Base-by-base conservation (phyloP, 2,888 invertebrate genomes). In the Celastrina argiolus region DNA sequence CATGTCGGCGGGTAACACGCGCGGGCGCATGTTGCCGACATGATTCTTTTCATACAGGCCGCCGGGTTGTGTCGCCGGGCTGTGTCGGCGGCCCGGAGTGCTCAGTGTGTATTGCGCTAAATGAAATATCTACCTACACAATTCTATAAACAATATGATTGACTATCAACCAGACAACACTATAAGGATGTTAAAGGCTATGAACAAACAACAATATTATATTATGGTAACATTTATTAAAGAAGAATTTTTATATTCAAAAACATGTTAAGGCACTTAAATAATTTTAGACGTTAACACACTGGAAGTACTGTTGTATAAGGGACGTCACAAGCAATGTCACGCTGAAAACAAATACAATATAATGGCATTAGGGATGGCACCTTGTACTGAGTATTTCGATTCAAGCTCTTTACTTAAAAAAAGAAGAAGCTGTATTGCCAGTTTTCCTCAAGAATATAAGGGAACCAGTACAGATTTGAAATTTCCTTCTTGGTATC, bases 291-390 rank as follows among this genome's bases (percentile, higher is more conserved):
- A 76, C 66, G 76, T 74, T 76, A 84, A 83, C 79, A 81, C 73
- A 82, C 78, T 78, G 81, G 81, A 84, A 73, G 83, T 84, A 89
- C 74, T 79, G 86, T 68, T 86, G 87, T 75, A 84, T 80, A 86
- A 90, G 83, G 89, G 82, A 89, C 80, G 85, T 84, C 78, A 90
- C 79, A 74, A 85, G 77, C 83, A 89, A 75, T 80, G 87, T 82
- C 74, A 85, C 78, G 79, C 90, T 90, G 90, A 85, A 90, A 90
- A 76, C 74, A 85, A 83, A 81, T 67, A 39, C 66, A 61, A 70
- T 61, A 69, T 65, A 63, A 28, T 61, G 39, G n/a, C 31, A 65
- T 70, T 69, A 69, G 56, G 58, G 66, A 69, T 69, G 67, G 66
- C 68, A 69, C 59, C 56, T 12, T 36, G 22, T 64, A 45, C 41